Conservation (phyloP, 1,140 invertebrate genomes). For the Cheumatopsyche charites region DNA sequence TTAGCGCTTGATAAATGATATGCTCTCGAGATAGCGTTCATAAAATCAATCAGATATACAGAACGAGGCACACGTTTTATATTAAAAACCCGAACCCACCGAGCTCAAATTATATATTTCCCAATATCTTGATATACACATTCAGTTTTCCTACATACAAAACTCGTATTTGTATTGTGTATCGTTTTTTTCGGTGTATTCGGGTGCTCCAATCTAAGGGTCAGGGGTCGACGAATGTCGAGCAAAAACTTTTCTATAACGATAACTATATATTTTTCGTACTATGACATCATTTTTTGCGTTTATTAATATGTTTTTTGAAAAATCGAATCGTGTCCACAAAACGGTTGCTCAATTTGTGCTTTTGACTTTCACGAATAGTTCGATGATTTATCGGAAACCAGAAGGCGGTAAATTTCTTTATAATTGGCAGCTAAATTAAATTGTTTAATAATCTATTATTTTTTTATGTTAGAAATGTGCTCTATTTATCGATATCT, state of each 20-base stretch:
- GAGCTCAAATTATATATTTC: conserved; percentile 26
- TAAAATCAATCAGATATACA: conserved; percentile 47
- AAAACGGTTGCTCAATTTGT: not conserved
- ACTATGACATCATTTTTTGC: conserved; percentile 8
- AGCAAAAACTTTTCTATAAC: not conserved
- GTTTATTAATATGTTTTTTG: conserved; percentile 10
- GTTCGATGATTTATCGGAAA: conserved; percentile 14
- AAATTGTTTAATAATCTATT: not conserved
- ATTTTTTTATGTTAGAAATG: not conserved
- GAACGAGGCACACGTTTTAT: conserved; percentile 45
- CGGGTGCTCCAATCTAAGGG: not conserved
- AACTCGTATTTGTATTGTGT: conserved; percentile 12
- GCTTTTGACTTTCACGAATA: conserved; percentile 12
- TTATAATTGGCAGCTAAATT: conserved; percentile 1
- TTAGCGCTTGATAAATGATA: conserved; percentile 43
- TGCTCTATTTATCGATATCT: too few relatives aligned
- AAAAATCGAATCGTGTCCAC: conserved; percentile 4
- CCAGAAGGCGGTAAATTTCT: conserved; percentile 25
- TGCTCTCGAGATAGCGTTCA: conserved; percentile 36
- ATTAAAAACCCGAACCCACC: conserved; percentile 34
- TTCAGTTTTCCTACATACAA: not conserved
- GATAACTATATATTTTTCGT: too few relatives aligned
- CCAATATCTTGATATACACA: conserved; percentile 19
- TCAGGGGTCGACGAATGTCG: conserved; percentile 12
- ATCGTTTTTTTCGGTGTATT: not conserved